Evolutionary conservation across 1,140 invertebrate species (phyloP).

Genomic region (Sinella curviseta): DNA sequence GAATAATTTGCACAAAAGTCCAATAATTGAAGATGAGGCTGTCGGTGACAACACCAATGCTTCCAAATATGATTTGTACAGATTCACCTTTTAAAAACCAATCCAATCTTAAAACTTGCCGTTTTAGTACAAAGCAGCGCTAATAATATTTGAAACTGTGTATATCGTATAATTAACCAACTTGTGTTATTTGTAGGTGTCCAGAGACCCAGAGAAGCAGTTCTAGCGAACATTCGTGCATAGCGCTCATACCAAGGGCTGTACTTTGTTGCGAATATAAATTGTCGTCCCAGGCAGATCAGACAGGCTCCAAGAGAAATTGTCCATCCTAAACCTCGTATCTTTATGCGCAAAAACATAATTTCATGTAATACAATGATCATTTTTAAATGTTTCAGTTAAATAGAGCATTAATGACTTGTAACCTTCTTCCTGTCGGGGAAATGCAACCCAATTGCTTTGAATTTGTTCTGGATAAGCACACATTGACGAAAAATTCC

Average conservation of each 20-base stretch:
- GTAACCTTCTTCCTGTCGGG: not conserved
- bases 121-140: no score
- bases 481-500: not conserved
- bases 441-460: not conserved
- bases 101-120: no score
- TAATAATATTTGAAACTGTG: no score
- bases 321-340: not conserved
- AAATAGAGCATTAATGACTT: not conserved
- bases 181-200: not conserved
- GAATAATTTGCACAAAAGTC: conserved; percentile 12
- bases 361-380: not conserved
- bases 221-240: not conserved
- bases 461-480: not conserved
- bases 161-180: no score
- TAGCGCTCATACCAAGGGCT: not conserved
- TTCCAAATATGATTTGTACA: not conserved
- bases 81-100: no score
- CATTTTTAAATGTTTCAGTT: not conserved
- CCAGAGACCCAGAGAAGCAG: not conserved
- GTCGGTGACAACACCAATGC: not conserved
- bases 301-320: not conserved
- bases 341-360: not conserved
- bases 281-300: not conserved
- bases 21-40: conserved; percentile 4
- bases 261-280: not conserved